Percentiles rank a stretch among this genome's conserved stretches.
phyloP scores from a whole-genome alignment of 2,113 vertebrate species.

The Pavo muticus region DNA sequence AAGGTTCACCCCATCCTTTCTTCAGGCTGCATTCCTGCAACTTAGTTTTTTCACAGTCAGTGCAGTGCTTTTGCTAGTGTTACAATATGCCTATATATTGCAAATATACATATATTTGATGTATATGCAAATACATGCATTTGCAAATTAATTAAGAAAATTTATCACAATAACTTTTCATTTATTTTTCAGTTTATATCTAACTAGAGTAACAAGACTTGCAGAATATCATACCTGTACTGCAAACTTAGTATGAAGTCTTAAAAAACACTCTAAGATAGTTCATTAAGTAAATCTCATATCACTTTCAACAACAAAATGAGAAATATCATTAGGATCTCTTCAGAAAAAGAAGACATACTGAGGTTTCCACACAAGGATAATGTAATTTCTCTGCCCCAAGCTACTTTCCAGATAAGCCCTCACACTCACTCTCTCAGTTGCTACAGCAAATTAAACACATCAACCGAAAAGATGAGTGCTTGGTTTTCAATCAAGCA shows the following conservation, averaged over 20 bases:
- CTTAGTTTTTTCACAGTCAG: not conserved
- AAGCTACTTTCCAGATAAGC: not conserved
- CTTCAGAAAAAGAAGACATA: not conserved
- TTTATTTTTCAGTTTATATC: not conserved
- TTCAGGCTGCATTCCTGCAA: not conserved
- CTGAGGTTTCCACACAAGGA: not conserved
- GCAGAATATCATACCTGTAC: not conserved
- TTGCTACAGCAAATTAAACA: not conserved
- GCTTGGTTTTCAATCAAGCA: not conserved
- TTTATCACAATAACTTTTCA: not conserved
- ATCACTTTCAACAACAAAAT: not conserved
- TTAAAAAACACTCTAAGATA: not conserved
- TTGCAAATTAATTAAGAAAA: not conserved
- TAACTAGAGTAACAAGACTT: not conserved
- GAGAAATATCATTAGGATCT: not conserved
- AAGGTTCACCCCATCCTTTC: not conserved
- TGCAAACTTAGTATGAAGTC: not conserved
- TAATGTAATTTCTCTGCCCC: not conserved
- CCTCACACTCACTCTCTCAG: not conserved
- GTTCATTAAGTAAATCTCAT: not conserved
- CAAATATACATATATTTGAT: not conserved
- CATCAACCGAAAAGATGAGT: not conserved
- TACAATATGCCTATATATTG: not conserved
- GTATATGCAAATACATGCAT: not conserved
- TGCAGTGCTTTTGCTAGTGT: not conserved